phyloP scores from a whole-genome alignment of 2,797 vertebrate species.

The Neomorphus geoffroyi region DNA sequence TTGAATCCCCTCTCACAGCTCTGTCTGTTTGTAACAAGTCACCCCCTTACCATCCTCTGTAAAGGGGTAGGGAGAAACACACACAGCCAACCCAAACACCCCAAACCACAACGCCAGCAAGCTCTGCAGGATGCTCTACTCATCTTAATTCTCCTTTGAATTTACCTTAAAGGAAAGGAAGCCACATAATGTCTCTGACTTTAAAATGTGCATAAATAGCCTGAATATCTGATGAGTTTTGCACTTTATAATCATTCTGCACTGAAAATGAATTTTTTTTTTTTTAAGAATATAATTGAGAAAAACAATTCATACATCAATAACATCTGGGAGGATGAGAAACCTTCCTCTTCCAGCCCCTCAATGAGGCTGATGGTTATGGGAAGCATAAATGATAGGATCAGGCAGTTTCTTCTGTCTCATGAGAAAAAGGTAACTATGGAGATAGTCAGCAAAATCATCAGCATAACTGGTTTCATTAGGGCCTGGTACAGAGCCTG shows the following conservation, averaged over 20 bases:
- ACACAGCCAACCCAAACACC: background rate
- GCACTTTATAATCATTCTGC: background rate
- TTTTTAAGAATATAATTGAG: background rate
- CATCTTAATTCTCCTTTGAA: background rate
- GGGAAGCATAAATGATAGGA: background rate
- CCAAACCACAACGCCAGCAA: background rate
- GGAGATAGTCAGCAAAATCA: slow-evolving; percentile 15
- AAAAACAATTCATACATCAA: background rate
- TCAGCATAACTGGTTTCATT: background rate
- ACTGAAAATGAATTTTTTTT: background rate
- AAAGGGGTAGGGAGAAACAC: background rate
- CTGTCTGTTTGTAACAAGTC: background rate
- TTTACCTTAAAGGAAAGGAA: background rate
- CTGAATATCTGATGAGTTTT: background rate
- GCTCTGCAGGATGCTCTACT: background rate
- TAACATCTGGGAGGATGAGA: background rate
- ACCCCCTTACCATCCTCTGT: background rate
- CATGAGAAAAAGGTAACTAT: background rate
- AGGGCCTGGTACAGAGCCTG: background rate
- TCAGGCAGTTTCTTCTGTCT: background rate
- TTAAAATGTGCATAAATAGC: background rate
- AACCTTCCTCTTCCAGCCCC: background rate
- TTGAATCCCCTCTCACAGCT: background rate
- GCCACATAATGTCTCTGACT: background rate
- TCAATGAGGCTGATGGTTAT: background rate